A percentile compares a stretch with the other conserved stretches of the same genome.
These are phyloP conservation scores for Drepanosiphum platanoidis DNA, from an alignment of 2,888 invertebrate genomes.

Conservation along the genomic window DNA sequence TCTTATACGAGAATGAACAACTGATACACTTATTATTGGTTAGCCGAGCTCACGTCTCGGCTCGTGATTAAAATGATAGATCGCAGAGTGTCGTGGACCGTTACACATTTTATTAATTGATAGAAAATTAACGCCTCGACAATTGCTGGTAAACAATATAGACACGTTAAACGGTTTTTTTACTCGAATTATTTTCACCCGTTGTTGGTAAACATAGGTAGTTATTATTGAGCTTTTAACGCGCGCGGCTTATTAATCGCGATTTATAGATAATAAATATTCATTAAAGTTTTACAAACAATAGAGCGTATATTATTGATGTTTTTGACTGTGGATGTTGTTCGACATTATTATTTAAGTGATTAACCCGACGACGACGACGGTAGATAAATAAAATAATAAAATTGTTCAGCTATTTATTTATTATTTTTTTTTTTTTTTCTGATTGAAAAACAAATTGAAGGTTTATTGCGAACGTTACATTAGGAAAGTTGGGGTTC, in stretches of 20 bases:
- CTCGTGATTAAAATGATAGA: no score
- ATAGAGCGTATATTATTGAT: neutral
- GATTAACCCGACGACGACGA: neutral
- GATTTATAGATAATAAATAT: conserved; percentile 1
- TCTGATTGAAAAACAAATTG: conserved; percentile 9
- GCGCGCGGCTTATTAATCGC: neutral
- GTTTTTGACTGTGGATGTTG: neutral
- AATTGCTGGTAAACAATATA: neutral
- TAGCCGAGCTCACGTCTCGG: no score
- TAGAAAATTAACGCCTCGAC: neutral
- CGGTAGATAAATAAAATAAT: no score
- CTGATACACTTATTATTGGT: no score
- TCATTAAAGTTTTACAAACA: neutral
- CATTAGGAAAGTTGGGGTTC: neutral
- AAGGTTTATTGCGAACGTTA: neutral
- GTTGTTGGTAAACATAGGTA: neutral
- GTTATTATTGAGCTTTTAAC: neutral
- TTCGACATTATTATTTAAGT: neutral
- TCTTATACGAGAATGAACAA: neutral
- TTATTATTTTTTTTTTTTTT: neutral
- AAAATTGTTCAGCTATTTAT: neutral
- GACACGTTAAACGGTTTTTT: no score
- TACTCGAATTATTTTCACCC: neutral
- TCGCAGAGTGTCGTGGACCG: no score
- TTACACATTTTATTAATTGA: no score